phyloP scores from a whole-genome alignment of 2,888 invertebrate genomes.

The Auanema freiburgensis region DNA sequence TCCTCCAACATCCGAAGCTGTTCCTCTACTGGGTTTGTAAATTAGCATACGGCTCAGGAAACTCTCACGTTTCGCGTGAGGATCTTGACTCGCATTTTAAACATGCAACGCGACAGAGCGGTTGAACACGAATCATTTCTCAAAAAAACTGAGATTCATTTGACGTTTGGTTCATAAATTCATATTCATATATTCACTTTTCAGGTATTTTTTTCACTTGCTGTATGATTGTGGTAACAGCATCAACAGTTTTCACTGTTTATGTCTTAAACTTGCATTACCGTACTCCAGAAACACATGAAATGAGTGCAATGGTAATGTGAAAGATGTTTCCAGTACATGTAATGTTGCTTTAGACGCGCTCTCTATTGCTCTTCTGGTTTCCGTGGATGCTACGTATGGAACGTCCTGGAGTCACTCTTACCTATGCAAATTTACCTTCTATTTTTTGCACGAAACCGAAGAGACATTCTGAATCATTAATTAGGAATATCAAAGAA shows the following conservation, averaged over 20 bases:
- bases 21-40: slow-evolving; percentile 88
- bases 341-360: slow-evolving; percentile 45
- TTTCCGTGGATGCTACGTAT: slow-evolving; percentile 63
- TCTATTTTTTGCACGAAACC: slow-evolving; percentile 55
- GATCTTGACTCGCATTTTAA: background rate
- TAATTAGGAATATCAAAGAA: slow-evolving; percentile 61
- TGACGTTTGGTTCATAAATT: too few species aligned
- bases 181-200: slow-evolving; percentile 1
- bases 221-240: slow-evolving; percentile 64
- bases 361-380: slow-evolving; percentile 62
- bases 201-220: slow-evolving; percentile 63
- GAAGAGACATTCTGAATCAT: slow-evolving; percentile 58
- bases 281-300: slow-evolving; percentile 63
- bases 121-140: background rate
- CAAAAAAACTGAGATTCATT: slow-evolving; percentile 1
- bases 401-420: slow-evolving; percentile 58
- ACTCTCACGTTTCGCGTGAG: background rate
- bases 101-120: background rate
- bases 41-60: background rate
- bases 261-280: slow-evolving; percentile 64
- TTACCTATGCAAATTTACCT: slow-evolving; percentile 56
- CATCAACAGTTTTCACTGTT: slow-evolving; percentile 64
- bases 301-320: slow-evolving; percentile 59
- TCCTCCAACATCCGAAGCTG: slow-evolving; percentile 97
- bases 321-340: too few species aligned